phyloP scores from a whole-genome alignment of 2,113 vertebrate species.

The Microtus pennsylvanicus region DNA sequence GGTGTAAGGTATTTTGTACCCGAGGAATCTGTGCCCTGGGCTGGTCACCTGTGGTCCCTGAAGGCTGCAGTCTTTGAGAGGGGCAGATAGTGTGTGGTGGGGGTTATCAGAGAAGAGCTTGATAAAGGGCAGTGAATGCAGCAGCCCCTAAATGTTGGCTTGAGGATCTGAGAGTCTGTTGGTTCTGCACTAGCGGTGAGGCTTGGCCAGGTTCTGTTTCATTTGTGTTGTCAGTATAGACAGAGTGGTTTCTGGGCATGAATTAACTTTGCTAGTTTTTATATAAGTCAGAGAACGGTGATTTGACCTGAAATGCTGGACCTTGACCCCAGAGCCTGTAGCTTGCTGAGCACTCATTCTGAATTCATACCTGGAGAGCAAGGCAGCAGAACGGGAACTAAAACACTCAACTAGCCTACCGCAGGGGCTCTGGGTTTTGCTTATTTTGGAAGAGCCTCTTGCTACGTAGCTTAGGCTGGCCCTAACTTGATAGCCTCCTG shows the following conservation, averaged over 20 bases:
- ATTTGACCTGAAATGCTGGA: not conserved
- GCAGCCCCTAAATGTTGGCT: rapidly evolving
- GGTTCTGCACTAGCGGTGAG: not conserved
- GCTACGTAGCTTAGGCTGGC: not conserved
- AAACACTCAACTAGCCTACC: not conserved
- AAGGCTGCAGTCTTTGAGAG: not conserved
- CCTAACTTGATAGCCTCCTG: not conserved
- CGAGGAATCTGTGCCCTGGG: not conserved
- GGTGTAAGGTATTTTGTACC: not conserved
- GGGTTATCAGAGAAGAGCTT: not conserved
- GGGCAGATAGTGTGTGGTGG: too few relatives aligned
- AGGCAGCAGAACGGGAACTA: too few relatives aligned
- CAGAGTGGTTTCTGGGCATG: not conserved
- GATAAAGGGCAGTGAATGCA: not conserved
- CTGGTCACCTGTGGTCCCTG: rapidly evolving
- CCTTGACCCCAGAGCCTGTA: not conserved
- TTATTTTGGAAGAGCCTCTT: not conserved
- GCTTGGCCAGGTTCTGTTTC: not conserved
- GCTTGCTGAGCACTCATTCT: not conserved
- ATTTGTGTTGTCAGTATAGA: rapidly evolving
- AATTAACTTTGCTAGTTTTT: not conserved
- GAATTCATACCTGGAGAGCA: too few relatives aligned
- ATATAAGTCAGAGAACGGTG: not conserved
- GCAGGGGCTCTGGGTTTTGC: not conserved
- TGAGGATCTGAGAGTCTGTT: not conserved